Evolutionary conservation across 1,140 invertebrate genomes (phyloP).

Genomic region (Cyrtorhinus lividipennis): DNA sequence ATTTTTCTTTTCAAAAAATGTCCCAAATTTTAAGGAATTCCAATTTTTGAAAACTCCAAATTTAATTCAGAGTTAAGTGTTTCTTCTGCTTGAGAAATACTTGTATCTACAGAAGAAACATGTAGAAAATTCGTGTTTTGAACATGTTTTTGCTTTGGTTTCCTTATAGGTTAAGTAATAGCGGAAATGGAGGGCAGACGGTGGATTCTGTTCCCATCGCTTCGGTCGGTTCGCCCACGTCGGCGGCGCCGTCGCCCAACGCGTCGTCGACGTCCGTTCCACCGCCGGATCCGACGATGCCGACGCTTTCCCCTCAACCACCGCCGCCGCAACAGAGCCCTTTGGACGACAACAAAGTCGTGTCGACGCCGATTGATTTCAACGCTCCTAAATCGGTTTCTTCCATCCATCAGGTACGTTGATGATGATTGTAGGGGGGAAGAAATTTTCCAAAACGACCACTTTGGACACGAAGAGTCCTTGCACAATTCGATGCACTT

Average conservation of each 20-base stretch:
- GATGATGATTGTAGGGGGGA: too few species aligned
- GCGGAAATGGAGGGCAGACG: constrained; percentile 8
- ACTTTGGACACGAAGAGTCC: not conserved
- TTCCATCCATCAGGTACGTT: constrained; percentile 36
- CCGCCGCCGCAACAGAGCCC: constrained; percentile 36
- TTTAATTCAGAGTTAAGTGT: too few species aligned
- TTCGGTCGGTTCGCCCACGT: constrained; percentile 54
- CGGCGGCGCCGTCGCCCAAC: constrained; percentile 55
- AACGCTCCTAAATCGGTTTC: constrained; percentile 37
- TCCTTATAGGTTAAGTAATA: constrained; percentile 12
- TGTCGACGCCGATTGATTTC: constrained; percentile 33
- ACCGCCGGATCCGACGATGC: constrained; percentile 54
- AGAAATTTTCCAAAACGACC: too few species aligned
- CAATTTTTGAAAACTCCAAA: too few species aligned
- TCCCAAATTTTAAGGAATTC: too few species aligned
- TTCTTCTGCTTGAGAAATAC: too few species aligned
- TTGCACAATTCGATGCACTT: not conserved
- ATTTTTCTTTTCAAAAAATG: too few species aligned
- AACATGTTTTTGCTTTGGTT: too few species aligned
- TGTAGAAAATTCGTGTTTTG: too few species aligned
- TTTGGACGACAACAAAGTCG: constrained; percentile 32
- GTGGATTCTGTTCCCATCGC: constrained; percentile 43
- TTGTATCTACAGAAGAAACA: too few species aligned
- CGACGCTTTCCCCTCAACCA: constrained; percentile 41
- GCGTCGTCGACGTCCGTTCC: constrained; percentile 55